A percentile compares a stretch with the other conserved stretches of the same genome.
Conservation (phyloP, 2,113 vertebrate genomes). For the Myrmecobius fasciatus region DNA sequence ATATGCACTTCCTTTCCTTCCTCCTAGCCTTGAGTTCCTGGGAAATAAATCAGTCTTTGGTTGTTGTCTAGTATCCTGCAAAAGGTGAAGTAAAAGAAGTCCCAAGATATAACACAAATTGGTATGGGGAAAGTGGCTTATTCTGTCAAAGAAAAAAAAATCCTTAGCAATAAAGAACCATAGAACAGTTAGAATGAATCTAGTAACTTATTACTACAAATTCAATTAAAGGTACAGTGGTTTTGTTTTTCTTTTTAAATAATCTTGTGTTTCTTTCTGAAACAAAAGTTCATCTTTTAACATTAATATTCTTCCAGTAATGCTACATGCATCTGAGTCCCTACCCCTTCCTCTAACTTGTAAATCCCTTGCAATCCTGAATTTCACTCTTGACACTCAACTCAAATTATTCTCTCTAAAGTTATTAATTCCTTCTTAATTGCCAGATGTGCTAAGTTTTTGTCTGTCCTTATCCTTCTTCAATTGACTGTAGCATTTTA, state of each 20-base stretch:
- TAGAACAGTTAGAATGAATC: neutral
- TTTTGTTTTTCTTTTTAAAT: neutral
- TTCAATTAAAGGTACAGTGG: neutral
- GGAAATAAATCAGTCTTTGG: neutral
- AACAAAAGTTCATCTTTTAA: neutral
- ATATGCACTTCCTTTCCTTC: neutral
- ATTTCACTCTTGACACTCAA: neutral
- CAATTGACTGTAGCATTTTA: neutral
- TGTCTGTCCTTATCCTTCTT: neutral
- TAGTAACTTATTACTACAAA: neutral
- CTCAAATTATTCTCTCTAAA: neutral
- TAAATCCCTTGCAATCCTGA: neutral
- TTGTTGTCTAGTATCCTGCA: neutral
- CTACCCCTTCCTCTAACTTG: neutral
- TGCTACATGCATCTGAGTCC: neutral
- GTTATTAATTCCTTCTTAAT: neutral
- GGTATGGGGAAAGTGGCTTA: neutral
- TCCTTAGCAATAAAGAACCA: neutral
- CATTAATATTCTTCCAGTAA: neutral
- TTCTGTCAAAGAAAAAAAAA: neutral
- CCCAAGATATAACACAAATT: neutral
- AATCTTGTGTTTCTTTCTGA: neutral
- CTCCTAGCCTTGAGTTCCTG: neutral
- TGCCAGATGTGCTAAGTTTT: neutral
- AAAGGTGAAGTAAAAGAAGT: neutral